Percentiles rank a stretch among this genome's conserved stretches.
phyloP scores from a whole-genome alignment of 2,113 vertebrate genomes.

The Pitta sordida region DNA sequence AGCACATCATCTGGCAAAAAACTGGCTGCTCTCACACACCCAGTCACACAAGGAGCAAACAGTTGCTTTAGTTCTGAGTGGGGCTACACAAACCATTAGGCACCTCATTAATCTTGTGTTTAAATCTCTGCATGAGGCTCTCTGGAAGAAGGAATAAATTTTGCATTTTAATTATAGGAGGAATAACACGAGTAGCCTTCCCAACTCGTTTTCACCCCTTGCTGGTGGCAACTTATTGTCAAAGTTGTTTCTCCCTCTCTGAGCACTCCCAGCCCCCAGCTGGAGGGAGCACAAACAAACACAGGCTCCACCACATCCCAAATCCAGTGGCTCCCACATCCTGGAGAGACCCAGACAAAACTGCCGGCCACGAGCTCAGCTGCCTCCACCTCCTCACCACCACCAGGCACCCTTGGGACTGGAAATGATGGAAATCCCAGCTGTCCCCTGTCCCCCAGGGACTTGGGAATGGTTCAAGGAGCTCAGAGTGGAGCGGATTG shows the following conservation, averaged over 20 bases:
- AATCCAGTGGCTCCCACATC: fast-evolving
- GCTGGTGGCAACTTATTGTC: background rate
- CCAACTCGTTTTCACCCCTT: background rate
- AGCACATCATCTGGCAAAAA: background rate
- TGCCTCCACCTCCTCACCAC: background rate
- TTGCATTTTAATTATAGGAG: background rate
- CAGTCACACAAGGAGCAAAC: background rate
- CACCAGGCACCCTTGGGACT: background rate
- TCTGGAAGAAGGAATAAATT: background rate
- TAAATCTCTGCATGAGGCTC: constrained; percentile 13
- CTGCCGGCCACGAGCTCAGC: fast-evolving
- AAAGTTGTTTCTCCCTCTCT: background rate
- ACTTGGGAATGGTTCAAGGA: fast-evolving
- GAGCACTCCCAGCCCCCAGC: fast-evolving
- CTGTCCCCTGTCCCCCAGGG: background rate
- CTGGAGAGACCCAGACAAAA: background rate
- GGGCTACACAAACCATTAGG: constrained; percentile 15
- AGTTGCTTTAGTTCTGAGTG: background rate
- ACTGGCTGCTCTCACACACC: background rate
- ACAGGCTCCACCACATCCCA: background rate
- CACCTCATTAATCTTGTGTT: constrained; percentile 36
- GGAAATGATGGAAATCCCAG: fast-evolving
- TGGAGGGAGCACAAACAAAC: background rate
- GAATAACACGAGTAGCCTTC: background rate
- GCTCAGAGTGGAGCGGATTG: fast-evolving